Evolutionary conservation across 1,140 invertebrate genomes (phyloP), one percentile per base, ranked within the genome.

Genomic region (Papilio glaucus): DNA sequence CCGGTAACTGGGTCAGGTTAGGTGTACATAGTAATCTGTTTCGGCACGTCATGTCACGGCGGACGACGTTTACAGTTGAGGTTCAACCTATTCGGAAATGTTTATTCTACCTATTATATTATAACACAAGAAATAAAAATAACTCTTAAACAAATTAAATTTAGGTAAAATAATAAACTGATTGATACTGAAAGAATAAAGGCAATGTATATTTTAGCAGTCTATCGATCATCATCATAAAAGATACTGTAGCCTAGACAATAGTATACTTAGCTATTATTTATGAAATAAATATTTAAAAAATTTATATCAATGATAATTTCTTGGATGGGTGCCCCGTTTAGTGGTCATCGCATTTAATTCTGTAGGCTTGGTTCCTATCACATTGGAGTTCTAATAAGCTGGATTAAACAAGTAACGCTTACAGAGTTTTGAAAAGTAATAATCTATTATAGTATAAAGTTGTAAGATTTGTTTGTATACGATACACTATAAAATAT

Each of bases 1-100:
- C 24, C 10, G 9, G 18, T 57, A 57, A 57, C 49, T 57, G 21
- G 49, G 49, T 57, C 49, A 57, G 49, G 21, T 57, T 57, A 57
- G 49, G 21, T 26, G 21, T 9, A 57, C 21, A 21, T 57, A 57
- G 24, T 24, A 24, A 57, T 24, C 15, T 24, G 49, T 24, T 57
- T 57, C 49, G 49, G 24, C 49, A 24, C 21, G 1, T 24, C 49
- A 57, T 24, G 10, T 57, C 10, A 42, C 9, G 21, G 4, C 49
- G 49, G 9, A 13, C 49, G 9, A 57, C 9, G 12, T 9, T 49
- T 49, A 21, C 10, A 57, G 49, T 9, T 57, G 7, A 8, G 8
- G 18, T 49, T 3, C 1, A 21, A 21, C 4, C 0, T 49, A 45
- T 49, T 49, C 21, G 18, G 18, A 21, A 24, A 49, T n/a, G 5